These are phyloP conservation scores for Halcyon leucocephala DNA, from an alignment of 2,797 vertebrate species.

Conservation along the genomic window DNA sequence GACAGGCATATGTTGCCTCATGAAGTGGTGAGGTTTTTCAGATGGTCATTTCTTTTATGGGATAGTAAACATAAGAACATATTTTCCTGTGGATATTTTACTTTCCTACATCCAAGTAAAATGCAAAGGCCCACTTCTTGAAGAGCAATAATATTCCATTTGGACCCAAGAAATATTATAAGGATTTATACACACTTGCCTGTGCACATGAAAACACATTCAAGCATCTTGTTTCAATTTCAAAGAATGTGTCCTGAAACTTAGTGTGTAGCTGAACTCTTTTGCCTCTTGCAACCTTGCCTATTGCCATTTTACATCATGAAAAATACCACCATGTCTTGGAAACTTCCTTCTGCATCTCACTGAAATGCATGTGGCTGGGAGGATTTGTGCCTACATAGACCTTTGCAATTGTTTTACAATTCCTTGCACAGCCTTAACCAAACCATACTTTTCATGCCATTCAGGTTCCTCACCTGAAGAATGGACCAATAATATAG, in stretches of 20 bases:
- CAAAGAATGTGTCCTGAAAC: not conserved
- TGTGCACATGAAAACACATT: not conserved
- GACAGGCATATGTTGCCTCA: not conserved
- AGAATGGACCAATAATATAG: not conserved
- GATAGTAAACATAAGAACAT: not conserved
- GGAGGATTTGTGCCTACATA: not conserved
- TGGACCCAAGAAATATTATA: not conserved
- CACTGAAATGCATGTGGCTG: not conserved
- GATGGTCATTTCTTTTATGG: not conserved
- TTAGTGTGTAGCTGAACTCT: not conserved
- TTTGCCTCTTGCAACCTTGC: not conserved
- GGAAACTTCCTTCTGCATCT: not conserved
- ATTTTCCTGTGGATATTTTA: not conserved
- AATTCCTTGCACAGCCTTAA: not conserved
- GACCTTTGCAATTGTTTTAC: not conserved
- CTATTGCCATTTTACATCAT: not conserved
- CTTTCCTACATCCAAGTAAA: not conserved
- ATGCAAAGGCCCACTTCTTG: not conserved
- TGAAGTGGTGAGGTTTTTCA: not conserved
- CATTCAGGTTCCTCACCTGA: not conserved
- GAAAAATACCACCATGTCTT: not conserved
- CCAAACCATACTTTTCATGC: constrained; percentile 2
- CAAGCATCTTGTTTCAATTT: not conserved
- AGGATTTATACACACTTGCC: not conserved
- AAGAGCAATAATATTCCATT: not conserved